These are phyloP conservation scores for Drosophila azteca DNA, from an alignment of 1,140 invertebrate species.

Conservation along the genomic window DNA sequence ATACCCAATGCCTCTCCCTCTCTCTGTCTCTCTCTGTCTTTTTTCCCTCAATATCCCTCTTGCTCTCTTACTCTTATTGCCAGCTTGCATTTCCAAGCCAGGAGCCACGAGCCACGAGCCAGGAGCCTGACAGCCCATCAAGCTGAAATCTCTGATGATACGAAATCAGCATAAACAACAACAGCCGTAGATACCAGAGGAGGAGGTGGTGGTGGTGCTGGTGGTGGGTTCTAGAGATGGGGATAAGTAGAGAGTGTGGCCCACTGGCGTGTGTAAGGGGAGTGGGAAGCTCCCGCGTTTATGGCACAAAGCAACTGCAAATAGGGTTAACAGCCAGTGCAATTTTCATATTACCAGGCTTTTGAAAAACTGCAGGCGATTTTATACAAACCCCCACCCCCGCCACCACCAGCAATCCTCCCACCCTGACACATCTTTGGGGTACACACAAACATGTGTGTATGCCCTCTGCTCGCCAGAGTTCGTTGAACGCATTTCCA, in stretches of 20 bases:
- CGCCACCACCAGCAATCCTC: background rate
- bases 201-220: background rate
- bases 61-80: conserved; percentile 22
- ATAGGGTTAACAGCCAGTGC: conserved; percentile 80
- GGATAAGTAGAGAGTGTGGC: background rate
- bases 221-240: background rate
- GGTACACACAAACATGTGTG: no score
- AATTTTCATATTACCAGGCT: conserved; percentile 79
- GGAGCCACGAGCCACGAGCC: conserved; percentile 1
- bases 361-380: conserved; percentile 54
- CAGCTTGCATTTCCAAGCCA: conserved; percentile 38
- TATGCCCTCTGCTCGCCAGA: conserved; percentile 29
- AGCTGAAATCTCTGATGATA: conserved; percentile 79
- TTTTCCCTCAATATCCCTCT: conserved; percentile 14
- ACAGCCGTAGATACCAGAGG: conserved; percentile 29
- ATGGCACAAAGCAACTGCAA: conserved; percentile 78
- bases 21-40: background rate
- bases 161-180: conserved; percentile 80
- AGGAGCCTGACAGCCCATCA: conserved; percentile 52
- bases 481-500: conserved; percentile 55
- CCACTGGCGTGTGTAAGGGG: no score
- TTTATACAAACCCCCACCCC: conserved; percentile 3
- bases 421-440: background rate
- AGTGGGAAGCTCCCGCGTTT: conserved; percentile 33
- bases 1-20: background rate